Conservation (phyloP, 2,113 vertebrate genomes). For the Macroglossus sobrinus region DNA sequence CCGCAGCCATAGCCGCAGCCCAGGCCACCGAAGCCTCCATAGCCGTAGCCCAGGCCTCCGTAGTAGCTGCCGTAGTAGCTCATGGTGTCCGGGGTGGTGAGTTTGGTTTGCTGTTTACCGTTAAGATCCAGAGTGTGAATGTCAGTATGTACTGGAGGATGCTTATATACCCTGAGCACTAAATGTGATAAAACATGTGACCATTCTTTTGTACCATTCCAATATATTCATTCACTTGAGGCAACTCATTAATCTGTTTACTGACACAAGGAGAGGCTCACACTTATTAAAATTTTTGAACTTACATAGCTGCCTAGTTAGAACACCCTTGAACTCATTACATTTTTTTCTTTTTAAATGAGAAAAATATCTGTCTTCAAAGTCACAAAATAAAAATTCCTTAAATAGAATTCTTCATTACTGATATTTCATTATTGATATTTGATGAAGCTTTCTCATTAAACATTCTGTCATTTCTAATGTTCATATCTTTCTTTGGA, state of each 20-base stretch:
- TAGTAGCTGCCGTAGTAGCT: not conserved
- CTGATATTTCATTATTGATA: not conserved
- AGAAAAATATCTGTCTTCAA: not conserved
- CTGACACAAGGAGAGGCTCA: not conserved
- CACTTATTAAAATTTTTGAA: constrained; percentile 1
- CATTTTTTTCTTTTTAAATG: not conserved
- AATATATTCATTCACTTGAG: not conserved
- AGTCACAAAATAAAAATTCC: not conserved
- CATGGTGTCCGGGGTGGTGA: not conserved
- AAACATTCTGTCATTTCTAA: not conserved
- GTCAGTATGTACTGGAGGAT: rapidly evolving
- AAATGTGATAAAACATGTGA: too few species aligned
- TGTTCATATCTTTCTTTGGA: not conserved
- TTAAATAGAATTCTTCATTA: not conserved
- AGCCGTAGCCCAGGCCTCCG: not conserved
- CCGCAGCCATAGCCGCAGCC: not conserved
- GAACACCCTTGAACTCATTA: not conserved
- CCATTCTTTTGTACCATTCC: not conserved
- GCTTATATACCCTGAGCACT: not conserved
- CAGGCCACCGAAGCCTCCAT: not conserved
- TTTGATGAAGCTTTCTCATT: not conserved
- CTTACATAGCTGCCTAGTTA: not conserved
- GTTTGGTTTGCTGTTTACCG: not conserved
- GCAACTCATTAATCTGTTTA: not conserved
- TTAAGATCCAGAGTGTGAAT: not conserved